These are phyloP conservation scores for Diarsia dahlii DNA, from an alignment of 2,888 invertebrate genomes.

Conservation along the genomic window DNA sequence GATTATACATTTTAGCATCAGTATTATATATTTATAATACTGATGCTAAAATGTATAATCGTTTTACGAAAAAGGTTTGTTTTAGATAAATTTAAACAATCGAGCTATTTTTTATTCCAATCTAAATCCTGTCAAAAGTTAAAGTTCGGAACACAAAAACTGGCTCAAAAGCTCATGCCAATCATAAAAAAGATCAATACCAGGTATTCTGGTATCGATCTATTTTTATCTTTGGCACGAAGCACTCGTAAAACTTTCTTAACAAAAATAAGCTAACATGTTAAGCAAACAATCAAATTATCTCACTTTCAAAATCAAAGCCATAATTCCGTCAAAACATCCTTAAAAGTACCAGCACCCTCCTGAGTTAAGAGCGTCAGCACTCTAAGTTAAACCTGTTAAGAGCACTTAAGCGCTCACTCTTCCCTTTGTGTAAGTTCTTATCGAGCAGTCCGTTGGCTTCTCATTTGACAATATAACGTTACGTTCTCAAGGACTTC, in stretches of 20 bases:
- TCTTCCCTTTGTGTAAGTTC: slow-evolving; percentile 52
- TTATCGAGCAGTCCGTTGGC: slow-evolving; percentile 31
- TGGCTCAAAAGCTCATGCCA: neutral
- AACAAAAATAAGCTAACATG: neutral
- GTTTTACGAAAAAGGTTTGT: neutral
- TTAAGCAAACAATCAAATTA: neutral
- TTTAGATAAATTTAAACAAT: neutral
- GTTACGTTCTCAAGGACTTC: slow-evolving; percentile 20
- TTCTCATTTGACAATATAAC: slow-evolving; percentile 47
- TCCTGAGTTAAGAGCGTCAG: slow-evolving; percentile 18
- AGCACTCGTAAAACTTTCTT: neutral
- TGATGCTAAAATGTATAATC: no score
- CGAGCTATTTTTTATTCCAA: neutral
- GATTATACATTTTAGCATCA: neutral
- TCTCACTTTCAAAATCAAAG: slow-evolving; percentile 17
- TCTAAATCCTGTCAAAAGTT: neutral
- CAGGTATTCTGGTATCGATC: no score
- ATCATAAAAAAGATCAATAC: no score
- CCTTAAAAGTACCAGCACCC: slow-evolving; percentile 23
- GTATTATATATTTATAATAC: no score
- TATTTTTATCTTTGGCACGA: no score
- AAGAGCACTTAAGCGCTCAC: slow-evolving; percentile 47
- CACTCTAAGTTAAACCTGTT: slow-evolving; percentile 48
- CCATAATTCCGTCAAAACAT: slow-evolving; percentile 20
- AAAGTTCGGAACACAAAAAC: neutral